Conservation (phyloP, 1,140 invertebrate species). For the Bicyclus anynana region DNA sequence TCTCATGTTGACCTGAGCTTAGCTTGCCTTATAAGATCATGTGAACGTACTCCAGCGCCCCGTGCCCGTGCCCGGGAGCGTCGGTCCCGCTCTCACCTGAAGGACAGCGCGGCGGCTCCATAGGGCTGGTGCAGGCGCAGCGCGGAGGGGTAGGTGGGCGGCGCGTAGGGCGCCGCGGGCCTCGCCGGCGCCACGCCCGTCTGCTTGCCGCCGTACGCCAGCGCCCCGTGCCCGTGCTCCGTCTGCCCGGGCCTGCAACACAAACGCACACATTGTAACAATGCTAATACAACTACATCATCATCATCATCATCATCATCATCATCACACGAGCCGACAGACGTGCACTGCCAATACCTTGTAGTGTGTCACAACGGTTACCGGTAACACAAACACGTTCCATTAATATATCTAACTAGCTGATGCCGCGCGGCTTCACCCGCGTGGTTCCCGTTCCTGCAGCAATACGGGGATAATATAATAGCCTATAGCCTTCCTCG, state of each 20-base stretch:
- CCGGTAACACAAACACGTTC: no score
- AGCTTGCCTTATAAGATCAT: no score
- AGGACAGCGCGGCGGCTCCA: conserved; percentile 60
- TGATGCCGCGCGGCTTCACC: no score
- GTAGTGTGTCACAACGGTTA: no score
- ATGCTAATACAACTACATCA: neutral
- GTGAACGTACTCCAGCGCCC: neutral
- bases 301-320: no score
- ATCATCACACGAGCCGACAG: no score
- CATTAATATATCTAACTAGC: no score
- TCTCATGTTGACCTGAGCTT: no score
- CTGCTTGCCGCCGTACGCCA: conserved; percentile 68
- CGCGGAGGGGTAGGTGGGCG: conserved; percentile 51
- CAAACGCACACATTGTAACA: neutral
- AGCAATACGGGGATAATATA: no score
- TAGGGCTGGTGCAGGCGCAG: conserved; percentile 67
- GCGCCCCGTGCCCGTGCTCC: conserved; percentile 65
- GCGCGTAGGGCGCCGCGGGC: conserved; percentile 55
- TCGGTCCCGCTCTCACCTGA: conserved; percentile 41
- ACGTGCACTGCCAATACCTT: no score
- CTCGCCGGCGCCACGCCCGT: conserved; percentile 56
- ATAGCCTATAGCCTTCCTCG: no score
- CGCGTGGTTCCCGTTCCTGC: no score
- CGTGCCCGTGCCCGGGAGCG: neutral
- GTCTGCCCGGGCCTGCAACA: conserved; percentile 61